Evolutionary conservation across 2,888 invertebrate genomes (phyloP), one percentile per base, ranked within the genome.

Genomic region (Hyposoter dolosus): DNA sequence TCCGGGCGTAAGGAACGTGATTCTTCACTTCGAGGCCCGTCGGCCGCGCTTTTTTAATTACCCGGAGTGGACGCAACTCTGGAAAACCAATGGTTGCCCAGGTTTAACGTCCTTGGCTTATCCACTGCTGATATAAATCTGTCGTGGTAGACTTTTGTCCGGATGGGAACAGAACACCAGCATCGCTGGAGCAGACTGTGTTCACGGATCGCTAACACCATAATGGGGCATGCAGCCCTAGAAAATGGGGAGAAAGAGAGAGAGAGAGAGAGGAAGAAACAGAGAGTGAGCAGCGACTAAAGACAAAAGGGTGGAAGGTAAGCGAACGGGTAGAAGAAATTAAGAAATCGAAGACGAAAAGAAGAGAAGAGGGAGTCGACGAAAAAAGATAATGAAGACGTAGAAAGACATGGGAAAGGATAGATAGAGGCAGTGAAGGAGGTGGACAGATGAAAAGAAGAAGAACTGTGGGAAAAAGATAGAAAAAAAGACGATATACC

Each of bases 41-140:
- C 0, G 35, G 60, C 12, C 35, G 23, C 2, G 35, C 32, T 56
- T 23, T 74, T 74, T 60, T 23, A 7, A n/a, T 32, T 32, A 19
- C 23, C n/a, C n/a, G 15, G 17, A 60, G 74, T 75, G 45, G 56
- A 74, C 43, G 40, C 40, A 17, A 43, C 3, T 43, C 43, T 60
- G 19, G 9, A 6, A 56, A 28, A 56, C 60, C 28, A 19, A 32
- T 23, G n/a, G 69, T 60, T 60, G 28, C 43, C 71, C 35, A 40
- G 86, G 81, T 86, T 86, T 82, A 86, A 88, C 79, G 65, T 82
- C 72, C 82, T 83, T 86, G 83, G 88, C 86, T 88, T 88, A 88
- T 86, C 86, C 86, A 72, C 28, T 83, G 76, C 28, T 83, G 85
- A 88, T 86, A 88, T 88, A 88, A 88, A 88, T 88, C 88, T 85